Evolutionary conservation across 2,113 vertebrate genomes (phyloP), one percentile per base, ranked within the genome.

Genomic region (Rhabdomys dilectus): DNA sequence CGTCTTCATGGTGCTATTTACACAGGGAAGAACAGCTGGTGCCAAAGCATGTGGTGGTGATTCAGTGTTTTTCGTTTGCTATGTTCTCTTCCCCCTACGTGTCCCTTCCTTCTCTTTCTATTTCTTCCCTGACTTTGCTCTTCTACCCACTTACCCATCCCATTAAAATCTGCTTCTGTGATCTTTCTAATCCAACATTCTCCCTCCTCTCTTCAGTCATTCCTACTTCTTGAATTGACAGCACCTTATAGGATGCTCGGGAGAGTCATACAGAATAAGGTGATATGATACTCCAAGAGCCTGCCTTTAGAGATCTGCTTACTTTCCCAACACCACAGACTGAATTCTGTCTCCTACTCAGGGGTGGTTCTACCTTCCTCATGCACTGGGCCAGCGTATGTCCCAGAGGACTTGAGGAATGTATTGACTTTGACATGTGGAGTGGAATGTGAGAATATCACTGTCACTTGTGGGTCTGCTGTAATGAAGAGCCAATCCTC

Each of bases 401-500:
- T 60, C 86, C 17, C 86, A 68, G 81, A 73, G 91, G 91, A 89
- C 89, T 45, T 66, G 77, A 56, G 45, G 72, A 97, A 89, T 75
- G 22, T 73, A 56, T 58, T 89, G 97, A 36, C 91, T 90, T 97
- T 93, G 94, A 97, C 76, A 48, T 75, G 92, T 93, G 98, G 97
- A 91, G 97, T 94, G 94, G 66, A 5, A 93, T 96, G 11, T 89
- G 70, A 93, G 91, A 95, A 72, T 77, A 96, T 80, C 94, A 92
- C 96, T 92, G 97, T 97, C 98, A 97, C 95, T 92, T 95, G 3
- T 21, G 92, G 97, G 7, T 51, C 98, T 95, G 84, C 19, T 21
- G 84, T 96, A 97, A 95, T 98, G 88, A 98, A 98, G 98, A 98
- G 31, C 2, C 97, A 97, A 82, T 84, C 97, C 97, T 98, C 93